These are phyloP conservation scores for Linnaemya tessellans DNA, from an alignment of 2,888 invertebrate genomes.

Conservation along the genomic window DNA sequence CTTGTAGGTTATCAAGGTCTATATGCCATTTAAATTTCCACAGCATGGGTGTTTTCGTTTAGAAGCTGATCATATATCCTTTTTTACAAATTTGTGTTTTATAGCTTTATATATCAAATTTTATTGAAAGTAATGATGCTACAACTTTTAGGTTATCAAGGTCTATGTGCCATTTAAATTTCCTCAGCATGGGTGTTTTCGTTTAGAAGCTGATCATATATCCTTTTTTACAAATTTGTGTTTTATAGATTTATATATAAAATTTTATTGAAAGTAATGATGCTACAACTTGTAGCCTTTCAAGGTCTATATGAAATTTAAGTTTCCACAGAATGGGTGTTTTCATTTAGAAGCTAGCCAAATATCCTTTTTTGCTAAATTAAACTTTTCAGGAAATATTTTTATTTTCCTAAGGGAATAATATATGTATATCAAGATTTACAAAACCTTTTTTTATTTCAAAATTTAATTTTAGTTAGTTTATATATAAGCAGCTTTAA, in stretches of 20 bases:
- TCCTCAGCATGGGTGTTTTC: neutral
- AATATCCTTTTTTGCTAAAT: constrained; percentile 31
- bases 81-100: neutral
- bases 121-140: neutral
- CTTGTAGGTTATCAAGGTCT: neutral
- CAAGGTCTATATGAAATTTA: no score
- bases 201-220: neutral
- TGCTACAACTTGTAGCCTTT: neutral
- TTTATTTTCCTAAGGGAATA: neutral
- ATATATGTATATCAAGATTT: neutral
- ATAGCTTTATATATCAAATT: no score
- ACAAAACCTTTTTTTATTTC: neutral
- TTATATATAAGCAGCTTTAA: constrained; percentile 13
- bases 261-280: neutral
- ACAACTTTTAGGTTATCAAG: neutral
- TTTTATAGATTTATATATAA: no score
- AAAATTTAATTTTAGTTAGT: constrained; percentile 2
- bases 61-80: constrained; percentile 22
- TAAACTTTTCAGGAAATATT: neutral
- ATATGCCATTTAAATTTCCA: neutral
- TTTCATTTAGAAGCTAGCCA: neutral
- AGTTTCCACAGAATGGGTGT: neutral
- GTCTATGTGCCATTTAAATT: neutral
- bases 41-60: neutral
- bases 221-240: constrained; percentile 9